These are phyloP conservation scores for Promerops cafer DNA, from an alignment of 2,113 vertebrate species.

Conservation along the genomic window DNA sequence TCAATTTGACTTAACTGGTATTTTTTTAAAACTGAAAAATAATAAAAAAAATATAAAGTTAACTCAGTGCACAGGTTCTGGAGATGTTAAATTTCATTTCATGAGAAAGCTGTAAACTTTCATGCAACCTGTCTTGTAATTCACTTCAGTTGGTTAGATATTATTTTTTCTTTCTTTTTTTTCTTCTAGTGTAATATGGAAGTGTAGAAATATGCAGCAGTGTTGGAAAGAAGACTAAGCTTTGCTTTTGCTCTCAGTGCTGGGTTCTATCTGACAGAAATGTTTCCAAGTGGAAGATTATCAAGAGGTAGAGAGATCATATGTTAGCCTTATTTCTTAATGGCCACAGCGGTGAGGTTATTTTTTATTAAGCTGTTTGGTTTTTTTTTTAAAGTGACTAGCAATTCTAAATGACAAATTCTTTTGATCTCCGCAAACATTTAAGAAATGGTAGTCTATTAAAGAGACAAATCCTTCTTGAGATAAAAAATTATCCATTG, in stretches of 20 bases:
- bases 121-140: background rate
- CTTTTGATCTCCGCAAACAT: background rate
- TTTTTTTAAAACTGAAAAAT: slow-evolving; percentile 58
- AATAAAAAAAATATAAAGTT: slow-evolving; percentile 65
- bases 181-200: background rate
- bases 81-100: slow-evolving; percentile 55
- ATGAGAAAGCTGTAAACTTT: slow-evolving; percentile 53
- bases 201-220: background rate
- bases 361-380: background rate
- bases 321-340: background rate
- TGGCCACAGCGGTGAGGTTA: background rate
- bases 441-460: background rate
- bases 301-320: background rate
- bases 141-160: background rate
- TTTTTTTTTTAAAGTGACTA: background rate
- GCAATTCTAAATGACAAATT: background rate
- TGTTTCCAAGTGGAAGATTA: background rate
- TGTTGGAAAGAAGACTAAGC: background rate
- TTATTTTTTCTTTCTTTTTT: background rate
- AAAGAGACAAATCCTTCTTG: background rate
- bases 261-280: background rate
- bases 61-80: slow-evolving; percentile 31
- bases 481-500: background rate
- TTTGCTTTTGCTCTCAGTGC: background rate
- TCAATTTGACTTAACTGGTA: slow-evolving; percentile 71